These are phyloP conservation scores for Hippopotamus amphibius DNA, from an alignment of 2,113 vertebrate genomes.

Conservation along the genomic window DNA sequence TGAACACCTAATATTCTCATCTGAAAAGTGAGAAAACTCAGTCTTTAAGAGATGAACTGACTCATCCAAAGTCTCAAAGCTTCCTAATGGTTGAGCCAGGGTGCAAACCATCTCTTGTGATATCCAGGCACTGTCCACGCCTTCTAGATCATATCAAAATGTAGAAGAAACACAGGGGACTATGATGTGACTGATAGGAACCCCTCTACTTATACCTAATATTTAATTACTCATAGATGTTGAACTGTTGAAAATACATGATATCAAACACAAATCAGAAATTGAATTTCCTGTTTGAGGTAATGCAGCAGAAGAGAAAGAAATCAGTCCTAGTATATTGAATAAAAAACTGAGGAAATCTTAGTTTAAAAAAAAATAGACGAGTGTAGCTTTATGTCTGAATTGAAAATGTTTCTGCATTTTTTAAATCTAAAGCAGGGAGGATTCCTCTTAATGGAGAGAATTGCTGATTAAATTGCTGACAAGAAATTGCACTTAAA, in stretches of 20 bases:
- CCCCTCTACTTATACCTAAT: background rate
- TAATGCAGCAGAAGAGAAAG: background rate
- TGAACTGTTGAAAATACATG: background rate
- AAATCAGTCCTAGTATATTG: background rate
- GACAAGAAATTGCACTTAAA: conserved; percentile 79
- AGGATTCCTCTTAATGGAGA: conserved; percentile 71
- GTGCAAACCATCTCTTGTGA: background rate
- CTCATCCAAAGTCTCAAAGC: background rate
- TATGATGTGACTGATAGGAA: background rate
- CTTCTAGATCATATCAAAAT: background rate
- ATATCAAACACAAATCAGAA: background rate
- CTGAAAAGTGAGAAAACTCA: conserved; percentile 39
- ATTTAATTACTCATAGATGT: background rate
- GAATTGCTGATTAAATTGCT: conserved; percentile 73
- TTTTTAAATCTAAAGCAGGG: conserved; percentile 67
- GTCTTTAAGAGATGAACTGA: background rate
- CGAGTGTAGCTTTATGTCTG: conserved; percentile 36
- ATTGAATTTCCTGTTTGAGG: background rate
- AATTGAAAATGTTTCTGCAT: conserved; percentile 45
- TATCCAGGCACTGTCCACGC: background rate
- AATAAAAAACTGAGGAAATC: background rate
- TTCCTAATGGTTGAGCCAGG: background rate
- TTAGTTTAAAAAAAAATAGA: background rate
- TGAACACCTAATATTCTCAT: background rate
- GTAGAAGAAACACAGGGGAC: rapidly evolving